Conservation (phyloP, 2,797 vertebrate genomes). For the Corythornis leucogaster region DNA sequence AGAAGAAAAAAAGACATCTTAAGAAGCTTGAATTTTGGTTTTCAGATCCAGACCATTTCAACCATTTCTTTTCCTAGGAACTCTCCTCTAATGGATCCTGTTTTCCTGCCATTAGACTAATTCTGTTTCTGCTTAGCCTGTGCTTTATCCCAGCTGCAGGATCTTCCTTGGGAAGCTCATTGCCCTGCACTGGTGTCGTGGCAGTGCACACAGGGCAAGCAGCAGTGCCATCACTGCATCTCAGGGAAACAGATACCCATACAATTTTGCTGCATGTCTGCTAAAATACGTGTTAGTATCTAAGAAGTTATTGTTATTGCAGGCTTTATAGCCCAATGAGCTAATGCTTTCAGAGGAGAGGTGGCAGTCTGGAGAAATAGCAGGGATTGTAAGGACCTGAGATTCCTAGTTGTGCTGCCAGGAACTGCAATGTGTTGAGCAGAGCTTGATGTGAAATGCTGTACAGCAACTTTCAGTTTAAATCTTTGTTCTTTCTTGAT, state of each 20-base stretch:
- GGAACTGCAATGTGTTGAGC: neutral
- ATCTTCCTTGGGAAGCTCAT: neutral
- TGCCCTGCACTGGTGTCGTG: neutral
- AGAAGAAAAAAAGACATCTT: neutral
- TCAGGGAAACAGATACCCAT: neutral
- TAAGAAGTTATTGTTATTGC: neutral
- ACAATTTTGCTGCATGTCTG: neutral
- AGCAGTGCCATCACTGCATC: neutral
- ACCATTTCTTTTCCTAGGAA: neutral
- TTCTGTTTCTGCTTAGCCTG: neutral
- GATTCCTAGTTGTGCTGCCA: neutral
- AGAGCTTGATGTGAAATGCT: neutral
- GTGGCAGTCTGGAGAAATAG: neutral
- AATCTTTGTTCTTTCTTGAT: neutral
- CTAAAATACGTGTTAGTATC: neutral
- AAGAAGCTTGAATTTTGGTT: neutral
- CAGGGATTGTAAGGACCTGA: neutral
- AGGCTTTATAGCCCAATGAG: neutral
- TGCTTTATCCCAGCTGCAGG: neutral
- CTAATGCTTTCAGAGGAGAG: neutral
- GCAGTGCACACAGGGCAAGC: neutral
- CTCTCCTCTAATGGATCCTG: neutral
- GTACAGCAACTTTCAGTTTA: neutral
- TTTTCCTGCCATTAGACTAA: neutral
- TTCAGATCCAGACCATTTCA: neutral